Conservation (phyloP, 2,797 vertebrate genomes). For the Phoxinus dragarum region DNA sequence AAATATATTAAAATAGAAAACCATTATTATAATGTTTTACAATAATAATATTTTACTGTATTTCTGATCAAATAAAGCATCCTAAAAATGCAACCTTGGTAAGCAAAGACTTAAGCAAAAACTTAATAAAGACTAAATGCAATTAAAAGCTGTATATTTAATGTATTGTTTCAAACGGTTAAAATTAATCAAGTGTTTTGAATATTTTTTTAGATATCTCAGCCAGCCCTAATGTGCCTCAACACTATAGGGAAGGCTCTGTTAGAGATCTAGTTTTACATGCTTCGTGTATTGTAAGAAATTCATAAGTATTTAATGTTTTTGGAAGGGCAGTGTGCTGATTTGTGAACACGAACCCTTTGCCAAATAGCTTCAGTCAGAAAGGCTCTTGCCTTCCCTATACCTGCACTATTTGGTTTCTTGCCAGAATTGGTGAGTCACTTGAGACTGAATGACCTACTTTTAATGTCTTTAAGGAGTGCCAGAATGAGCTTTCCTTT, state of each 20-base stretch:
- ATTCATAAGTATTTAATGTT: conserved; percentile 36
- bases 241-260: conserved; percentile 4
- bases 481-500: conserved; percentile 71
- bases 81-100: background rate
- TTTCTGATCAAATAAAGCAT: background rate
- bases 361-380: conserved; percentile 60
- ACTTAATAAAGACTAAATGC: background rate
- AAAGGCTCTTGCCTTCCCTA: conserved; percentile 64
- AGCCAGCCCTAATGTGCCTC: background rate
- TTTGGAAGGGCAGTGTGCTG: conserved; percentile 15
- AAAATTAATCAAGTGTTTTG: background rate
- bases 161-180: background rate
- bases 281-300: conserved; percentile 30
- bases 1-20: too few species aligned
- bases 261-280: conserved; percentile 39
- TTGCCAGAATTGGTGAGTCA: conserved; percentile 81
- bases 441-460: conserved; percentile 82
- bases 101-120: too few species aligned
- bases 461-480: conserved; percentile 77
- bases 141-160: background rate
- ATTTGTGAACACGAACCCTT: conserved; percentile 59
- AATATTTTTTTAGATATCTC: background rate
- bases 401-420: conserved; percentile 78
- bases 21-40: too few species aligned
- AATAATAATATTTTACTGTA: background rate